These are phyloP conservation scores for Nomada hirtipes DNA, from an alignment of 2,888 invertebrate species.

Conservation along the genomic window DNA sequence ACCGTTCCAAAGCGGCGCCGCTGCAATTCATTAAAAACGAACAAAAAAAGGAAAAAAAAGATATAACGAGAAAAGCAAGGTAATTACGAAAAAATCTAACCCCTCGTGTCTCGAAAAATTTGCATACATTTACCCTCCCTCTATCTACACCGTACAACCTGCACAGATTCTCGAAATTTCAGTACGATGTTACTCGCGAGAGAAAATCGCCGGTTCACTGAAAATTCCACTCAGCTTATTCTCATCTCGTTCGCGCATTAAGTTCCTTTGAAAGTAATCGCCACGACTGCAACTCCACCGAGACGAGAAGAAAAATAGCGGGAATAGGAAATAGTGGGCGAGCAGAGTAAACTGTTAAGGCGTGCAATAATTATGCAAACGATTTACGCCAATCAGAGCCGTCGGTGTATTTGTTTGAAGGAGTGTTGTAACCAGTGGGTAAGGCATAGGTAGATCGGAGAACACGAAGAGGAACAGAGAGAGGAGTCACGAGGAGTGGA, in stretches of 20 bases:
- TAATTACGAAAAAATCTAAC: conserved; percentile 15
- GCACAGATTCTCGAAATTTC: background rate
- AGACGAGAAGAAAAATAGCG: background rate
- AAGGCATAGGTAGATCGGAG: background rate
- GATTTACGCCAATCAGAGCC: conserved; percentile 49
- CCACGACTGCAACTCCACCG: background rate
- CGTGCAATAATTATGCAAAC: conserved; percentile 41
- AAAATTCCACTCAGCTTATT: no score
- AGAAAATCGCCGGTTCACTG: no score
- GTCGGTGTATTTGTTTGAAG: conserved; percentile 33
- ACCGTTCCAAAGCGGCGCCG: conserved; percentile 18
- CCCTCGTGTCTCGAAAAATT: background rate
- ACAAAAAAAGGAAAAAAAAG: background rate
- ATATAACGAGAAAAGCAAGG: conserved; percentile 11
- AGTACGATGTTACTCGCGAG: no score
- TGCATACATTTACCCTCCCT: conserved; percentile 2
- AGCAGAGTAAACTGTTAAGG: conserved; percentile 19
- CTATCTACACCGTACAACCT: background rate
- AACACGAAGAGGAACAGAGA: background rate
- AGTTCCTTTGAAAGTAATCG: background rate
- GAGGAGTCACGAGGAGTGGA: conserved; percentile 73
- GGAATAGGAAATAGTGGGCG: conserved; percentile 23
- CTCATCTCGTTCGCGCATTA: no score
- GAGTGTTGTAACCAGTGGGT: conserved; percentile 25
- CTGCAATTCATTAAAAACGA: conserved; percentile 27